phyloP scores from a whole-genome alignment of 2,113 vertebrate genomes.

The Formicarius rufipectus region DNA sequence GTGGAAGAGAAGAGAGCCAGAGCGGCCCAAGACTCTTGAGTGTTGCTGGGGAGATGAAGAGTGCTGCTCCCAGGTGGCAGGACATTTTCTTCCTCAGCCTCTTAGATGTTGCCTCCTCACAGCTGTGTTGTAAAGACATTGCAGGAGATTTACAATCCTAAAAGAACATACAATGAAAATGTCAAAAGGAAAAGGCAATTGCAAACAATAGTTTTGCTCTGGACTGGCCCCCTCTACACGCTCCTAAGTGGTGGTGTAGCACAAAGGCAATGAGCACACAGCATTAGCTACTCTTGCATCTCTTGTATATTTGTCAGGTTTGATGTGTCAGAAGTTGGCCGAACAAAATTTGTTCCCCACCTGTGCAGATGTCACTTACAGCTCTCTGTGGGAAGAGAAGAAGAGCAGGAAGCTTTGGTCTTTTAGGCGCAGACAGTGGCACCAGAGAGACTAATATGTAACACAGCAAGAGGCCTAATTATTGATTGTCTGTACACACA shows the following conservation, averaged over 20 bases:
- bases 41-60: conserved; percentile 54
- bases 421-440: neutral
- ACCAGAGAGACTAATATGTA: neutral
- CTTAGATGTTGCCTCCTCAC: conserved; percentile 48
- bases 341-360: conserved; percentile 6
- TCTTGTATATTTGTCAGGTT: neutral
- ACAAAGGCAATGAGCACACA: conserved; percentile 43
- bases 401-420: neutral
- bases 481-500: neutral
- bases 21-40: neutral
- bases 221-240: conserved; percentile 10
- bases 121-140: conserved; percentile 57
- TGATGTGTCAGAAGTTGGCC: conserved; percentile 5
- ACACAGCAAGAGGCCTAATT: neutral
- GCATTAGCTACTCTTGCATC: conserved; percentile 1
- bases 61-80: conserved; percentile 60
- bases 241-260: neutral
- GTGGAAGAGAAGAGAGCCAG: conserved; percentile 46
- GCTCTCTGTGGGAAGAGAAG: neutral
- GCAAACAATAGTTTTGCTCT: conserved; percentile 60
- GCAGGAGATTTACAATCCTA: conserved; percentile 52
- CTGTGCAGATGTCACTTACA: neutral
- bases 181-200: conserved; percentile 59
- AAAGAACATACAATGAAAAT: conserved; percentile 52
- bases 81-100: conserved; percentile 60